A percentile compares a stretch with the other conserved stretches of the same genome.
These are phyloP conservation scores for Smithornis capensis DNA, from an alignment of 2,113 vertebrate species.

Conservation along the genomic window DNA sequence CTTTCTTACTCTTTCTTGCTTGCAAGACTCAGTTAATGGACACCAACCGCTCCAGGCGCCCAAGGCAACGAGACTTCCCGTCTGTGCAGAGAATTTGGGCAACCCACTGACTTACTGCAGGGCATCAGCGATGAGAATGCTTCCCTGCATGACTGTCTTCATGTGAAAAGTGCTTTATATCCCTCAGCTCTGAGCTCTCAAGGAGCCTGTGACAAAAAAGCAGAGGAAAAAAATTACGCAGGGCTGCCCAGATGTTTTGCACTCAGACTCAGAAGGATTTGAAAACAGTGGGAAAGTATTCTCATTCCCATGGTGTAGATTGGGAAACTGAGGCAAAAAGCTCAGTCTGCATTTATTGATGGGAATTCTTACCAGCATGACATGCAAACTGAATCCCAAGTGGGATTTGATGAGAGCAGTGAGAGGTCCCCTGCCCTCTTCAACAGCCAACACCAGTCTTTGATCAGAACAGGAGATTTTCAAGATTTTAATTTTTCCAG, in stretches of 20 bases:
- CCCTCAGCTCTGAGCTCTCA: background rate
- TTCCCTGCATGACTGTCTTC: background rate
- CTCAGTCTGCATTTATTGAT: background rate
- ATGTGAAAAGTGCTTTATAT: background rate
- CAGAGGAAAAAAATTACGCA: background rate
- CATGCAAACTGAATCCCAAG: background rate
- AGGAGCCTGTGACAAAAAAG: background rate
- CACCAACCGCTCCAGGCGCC: background rate
- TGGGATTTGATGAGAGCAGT: background rate
- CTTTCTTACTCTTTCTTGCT: conserved; percentile 26
- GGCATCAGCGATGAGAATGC: background rate
- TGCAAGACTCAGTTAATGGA: background rate
- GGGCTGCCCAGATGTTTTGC: background rate
- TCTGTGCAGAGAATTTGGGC: conserved; percentile 9
- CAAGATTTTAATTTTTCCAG: background rate
- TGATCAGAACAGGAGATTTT: background rate
- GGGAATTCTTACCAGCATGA: background rate
- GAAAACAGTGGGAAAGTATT: background rate
- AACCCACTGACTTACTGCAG: background rate
- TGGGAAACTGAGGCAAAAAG: conserved; percentile 31
- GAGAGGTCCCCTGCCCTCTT: background rate
- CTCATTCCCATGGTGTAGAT: fast-evolving
- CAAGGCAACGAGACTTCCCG: conserved; percentile 26
- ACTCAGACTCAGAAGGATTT: background rate
- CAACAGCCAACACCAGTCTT: background rate